Evolutionary conservation across 1,140 invertebrate genomes (phyloP), one percentile per base, ranked within the genome.

Genomic region (Drosophila carrolli): DNA sequence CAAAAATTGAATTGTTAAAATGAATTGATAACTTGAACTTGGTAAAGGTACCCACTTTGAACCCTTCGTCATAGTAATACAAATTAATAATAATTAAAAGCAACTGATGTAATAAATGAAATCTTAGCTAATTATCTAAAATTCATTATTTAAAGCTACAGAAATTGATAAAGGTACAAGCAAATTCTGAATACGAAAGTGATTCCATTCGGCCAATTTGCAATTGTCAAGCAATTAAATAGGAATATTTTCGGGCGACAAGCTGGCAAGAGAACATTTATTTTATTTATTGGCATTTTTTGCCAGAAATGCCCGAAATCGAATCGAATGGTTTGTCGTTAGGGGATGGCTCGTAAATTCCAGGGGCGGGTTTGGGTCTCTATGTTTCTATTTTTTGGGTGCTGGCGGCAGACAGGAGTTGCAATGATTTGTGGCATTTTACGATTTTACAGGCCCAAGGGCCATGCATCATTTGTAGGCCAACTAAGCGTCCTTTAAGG

Each of bases 401-500:
- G 44, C 59, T 81, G 75, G 61, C 74, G 76, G 85, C 41, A 67
- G 82, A 66, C 73, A 80, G 81, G 58, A 80, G 84, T 75, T 84
- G 73, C 74, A 89, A 90, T 89, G 84, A 89, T 89, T 89, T 89
- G 84, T 89, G 84, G 84, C 84, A 89, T 89, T 90, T 89, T 90
- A 89, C 85, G 81, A 89, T 84, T 89, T 89, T 81, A 89, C 58
- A 62, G 44, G 46, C 66, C 78, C 75, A 41, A 46, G 54, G 40
- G 35, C 68, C 62, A 68, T 80, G 90, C 76, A 83, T 91, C 90
- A 91, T 91, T 91, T 91, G 90, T 91, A 90, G 85, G 80, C 90
- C 81, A 91, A 91, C 89, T 91, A 91, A 91, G 85, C 81, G 84
- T 88, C 79, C 90, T 89, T 91, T 91, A 91, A 90, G 86, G 85